phyloP scores from a whole-genome alignment of 53 echinoderm and acorn worm genomes.

The Mesocentrotus franciscanus region DNA sequence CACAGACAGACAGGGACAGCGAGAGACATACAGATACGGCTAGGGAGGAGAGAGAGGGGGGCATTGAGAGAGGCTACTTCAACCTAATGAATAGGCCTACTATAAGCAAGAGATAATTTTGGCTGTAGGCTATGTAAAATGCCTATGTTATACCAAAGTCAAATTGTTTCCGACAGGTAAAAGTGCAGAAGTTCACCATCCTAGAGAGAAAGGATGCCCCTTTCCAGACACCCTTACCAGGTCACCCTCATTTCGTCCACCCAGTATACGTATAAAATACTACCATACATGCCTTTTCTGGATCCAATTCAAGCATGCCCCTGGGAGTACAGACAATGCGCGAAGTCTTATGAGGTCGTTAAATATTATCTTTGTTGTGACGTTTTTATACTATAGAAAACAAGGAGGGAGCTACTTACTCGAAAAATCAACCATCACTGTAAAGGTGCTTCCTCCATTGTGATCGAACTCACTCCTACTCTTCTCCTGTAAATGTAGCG shows the following conservation, averaged over 20 bases:
- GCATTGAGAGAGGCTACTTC: too few relatives aligned
- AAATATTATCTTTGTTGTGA: neutral
- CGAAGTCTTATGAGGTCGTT: neutral
- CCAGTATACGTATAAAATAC: too few relatives aligned
- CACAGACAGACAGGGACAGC: conserved; percentile 9
- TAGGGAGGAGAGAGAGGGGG: conserved; percentile 1
- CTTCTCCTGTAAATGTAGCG: neutral
- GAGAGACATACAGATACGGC: neutral
- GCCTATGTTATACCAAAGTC: too few relatives aligned
- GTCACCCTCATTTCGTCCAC: too few relatives aligned
- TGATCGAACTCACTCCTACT: neutral
- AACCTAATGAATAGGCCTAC: too few relatives aligned
- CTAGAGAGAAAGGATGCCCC: too few relatives aligned
- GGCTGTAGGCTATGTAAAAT: too few relatives aligned
- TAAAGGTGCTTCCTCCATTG: neutral
- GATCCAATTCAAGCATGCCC: neutral
- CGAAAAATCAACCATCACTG: neutral
- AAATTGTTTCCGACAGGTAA: too few relatives aligned
- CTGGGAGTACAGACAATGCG: neutral
- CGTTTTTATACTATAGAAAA: neutral
- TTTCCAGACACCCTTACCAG: too few relatives aligned
- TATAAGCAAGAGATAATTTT: too few relatives aligned
- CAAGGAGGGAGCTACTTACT: neutral
- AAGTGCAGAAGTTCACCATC: too few relatives aligned
- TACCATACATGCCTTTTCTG: too few relatives aligned